These are phyloP conservation scores for Spinibarbus caldwelli DNA, from an alignment of 2,797 vertebrate genomes.

Conservation along the genomic window DNA sequence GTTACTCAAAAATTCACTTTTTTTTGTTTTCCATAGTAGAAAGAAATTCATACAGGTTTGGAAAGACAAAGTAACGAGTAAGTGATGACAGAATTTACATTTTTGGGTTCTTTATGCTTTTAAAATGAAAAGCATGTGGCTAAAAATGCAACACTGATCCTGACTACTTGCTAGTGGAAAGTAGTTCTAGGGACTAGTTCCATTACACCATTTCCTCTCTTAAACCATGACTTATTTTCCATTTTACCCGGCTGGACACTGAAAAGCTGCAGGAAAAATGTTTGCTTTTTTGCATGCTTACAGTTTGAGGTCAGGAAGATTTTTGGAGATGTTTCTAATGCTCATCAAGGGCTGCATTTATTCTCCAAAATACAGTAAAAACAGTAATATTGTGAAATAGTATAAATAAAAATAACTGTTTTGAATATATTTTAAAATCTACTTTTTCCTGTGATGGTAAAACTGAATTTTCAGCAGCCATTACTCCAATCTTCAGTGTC, in stretches of 20 bases:
- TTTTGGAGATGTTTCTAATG: not conserved
- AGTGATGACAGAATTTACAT: not conserved
- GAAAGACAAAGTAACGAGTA: not conserved
- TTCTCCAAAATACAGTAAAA: not conserved
- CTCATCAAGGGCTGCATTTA: not conserved
- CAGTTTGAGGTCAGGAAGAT: not conserved
- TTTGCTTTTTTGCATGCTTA: not conserved
- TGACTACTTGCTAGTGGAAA: not conserved
- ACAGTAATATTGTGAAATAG: not conserved
- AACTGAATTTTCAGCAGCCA: no score
- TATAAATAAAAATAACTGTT: not conserved
- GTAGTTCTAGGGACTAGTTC: not conserved
- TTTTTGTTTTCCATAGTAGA: not conserved
- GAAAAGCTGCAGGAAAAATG: not conserved
- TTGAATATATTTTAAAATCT: not conserved
- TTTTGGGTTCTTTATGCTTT: not conserved
- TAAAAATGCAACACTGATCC: not conserved
- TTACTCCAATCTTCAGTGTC: no score
- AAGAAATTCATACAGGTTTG: not conserved
- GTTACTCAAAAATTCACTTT: no score
- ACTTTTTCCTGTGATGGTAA: not conserved
- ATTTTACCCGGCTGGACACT: slow-evolving; percentile 5
- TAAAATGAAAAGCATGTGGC: not conserved
- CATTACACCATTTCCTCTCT: slow-evolving; percentile 14
- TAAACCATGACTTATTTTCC: slow-evolving; percentile 27